Conservation (phyloP, 2,113 vertebrate species). For the Tinamus guttatus region DNA sequence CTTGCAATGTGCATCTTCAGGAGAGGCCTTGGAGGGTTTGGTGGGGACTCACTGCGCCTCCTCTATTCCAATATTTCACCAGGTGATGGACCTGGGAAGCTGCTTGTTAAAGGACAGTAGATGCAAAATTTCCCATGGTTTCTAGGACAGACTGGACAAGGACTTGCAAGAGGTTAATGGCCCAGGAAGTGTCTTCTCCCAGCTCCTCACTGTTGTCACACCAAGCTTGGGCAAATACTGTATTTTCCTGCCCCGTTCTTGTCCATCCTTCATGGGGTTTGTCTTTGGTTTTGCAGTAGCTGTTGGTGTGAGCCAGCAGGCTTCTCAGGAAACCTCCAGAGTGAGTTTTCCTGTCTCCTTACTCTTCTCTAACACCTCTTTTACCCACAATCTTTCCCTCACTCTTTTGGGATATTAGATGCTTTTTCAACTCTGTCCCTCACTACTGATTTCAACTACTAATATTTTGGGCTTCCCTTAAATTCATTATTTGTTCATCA, state of each 20-base stretch:
- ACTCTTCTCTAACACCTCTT: neutral
- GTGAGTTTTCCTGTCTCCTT: neutral
- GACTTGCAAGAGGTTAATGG: neutral
- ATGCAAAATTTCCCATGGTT: accelerated
- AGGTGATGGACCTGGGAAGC: neutral
- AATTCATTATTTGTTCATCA: neutral
- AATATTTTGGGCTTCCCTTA: neutral
- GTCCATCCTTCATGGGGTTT: neutral
- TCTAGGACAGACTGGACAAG: neutral
- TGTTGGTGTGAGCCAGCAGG: neutral
- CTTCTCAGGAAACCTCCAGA: neutral
- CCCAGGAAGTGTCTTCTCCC: neutral
- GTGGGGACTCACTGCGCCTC: neutral
- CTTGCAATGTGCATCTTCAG: neutral
- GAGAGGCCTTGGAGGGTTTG: neutral
- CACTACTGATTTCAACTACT: neutral
- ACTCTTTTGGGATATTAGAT: neutral
- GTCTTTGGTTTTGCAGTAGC: neutral
- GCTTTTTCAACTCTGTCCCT: neutral
- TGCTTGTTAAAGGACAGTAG: accelerated
- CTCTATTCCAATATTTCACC: neutral
- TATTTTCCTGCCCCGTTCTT: neutral
- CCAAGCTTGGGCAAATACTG: too few species aligned
- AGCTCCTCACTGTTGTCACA: too few species aligned
- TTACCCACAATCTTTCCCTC: neutral